A percentile compares a stretch with the other conserved stretches of the same genome.
These are phyloP conservation scores for Butastur rufipennis DNA, from an alignment of 2,113 vertebrate genomes.

Conservation along the genomic window DNA sequence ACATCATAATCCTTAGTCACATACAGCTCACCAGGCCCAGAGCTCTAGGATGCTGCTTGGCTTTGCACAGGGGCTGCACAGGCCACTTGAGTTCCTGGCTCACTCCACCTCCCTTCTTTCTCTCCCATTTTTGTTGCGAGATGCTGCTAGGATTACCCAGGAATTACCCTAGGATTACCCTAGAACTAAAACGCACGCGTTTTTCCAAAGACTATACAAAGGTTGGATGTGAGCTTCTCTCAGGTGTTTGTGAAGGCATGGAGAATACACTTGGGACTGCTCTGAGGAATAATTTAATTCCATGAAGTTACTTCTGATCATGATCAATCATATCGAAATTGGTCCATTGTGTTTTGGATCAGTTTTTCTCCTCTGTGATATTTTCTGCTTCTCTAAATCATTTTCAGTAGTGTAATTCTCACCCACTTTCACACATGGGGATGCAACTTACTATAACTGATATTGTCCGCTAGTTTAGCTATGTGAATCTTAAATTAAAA, in stretches of 20 bases:
- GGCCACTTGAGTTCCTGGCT: neutral
- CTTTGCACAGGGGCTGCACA: neutral
- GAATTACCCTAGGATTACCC: too few species aligned
- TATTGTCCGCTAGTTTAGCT: neutral
- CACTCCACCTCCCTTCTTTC: neutral
- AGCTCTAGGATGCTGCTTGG: neutral
- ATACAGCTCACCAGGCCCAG: neutral
- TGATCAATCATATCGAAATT: neutral
- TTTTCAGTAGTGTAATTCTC: neutral
- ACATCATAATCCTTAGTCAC: neutral
- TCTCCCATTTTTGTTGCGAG: neutral
- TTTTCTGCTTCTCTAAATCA: neutral
- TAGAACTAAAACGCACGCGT: accelerated
- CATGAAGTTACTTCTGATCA: neutral
- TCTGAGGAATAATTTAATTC: neutral
- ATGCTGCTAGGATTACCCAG: neutral
- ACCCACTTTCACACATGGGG: neutral
- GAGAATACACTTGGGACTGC: neutral
- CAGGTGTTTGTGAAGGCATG: neutral
- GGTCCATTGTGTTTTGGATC: neutral
- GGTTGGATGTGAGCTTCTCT: neutral
- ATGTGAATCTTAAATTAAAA: neutral
- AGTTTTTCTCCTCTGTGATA: neutral
- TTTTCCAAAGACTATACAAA: neutral
- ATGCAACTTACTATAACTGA: neutral